Percentiles rank a stretch among this genome's conserved stretches.
These are phyloP conservation scores for Eolophus roseicapilla DNA, from an alignment of 2,113 vertebrate species.

Conservation along the genomic window DNA sequence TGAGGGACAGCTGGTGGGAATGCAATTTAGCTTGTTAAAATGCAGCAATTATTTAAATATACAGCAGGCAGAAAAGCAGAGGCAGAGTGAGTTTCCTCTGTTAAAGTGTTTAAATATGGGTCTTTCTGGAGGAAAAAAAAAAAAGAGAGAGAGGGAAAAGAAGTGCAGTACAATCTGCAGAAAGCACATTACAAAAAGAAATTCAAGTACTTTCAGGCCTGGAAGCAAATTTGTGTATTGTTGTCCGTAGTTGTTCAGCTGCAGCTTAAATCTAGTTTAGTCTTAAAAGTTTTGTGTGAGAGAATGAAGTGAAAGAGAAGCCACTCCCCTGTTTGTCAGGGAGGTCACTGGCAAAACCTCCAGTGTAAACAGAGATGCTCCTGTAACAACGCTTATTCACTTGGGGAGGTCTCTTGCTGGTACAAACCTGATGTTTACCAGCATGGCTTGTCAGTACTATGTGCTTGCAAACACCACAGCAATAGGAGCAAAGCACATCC, in stretches of 20 bases:
- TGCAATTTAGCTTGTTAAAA: constrained; percentile 55
- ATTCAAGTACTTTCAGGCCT: neutral
- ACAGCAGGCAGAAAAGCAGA: constrained; percentile 26
- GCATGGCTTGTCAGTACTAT: neutral
- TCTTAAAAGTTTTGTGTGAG: neutral
- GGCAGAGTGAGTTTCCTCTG: constrained; percentile 25
- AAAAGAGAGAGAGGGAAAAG: neutral
- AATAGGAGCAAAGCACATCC: neutral
- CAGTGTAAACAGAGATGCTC: neutral
- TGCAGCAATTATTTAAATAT: constrained; percentile 65
- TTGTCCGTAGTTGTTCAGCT: neutral
- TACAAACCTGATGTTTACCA: neutral
- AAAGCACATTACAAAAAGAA: neutral
- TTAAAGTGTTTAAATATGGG: constrained; percentile 42
- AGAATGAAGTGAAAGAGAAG: neutral
- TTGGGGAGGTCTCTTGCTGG: neutral
- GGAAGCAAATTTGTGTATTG: neutral
- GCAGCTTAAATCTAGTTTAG: neutral
- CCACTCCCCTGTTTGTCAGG: neutral
- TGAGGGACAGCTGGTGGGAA: constrained; percentile 48
- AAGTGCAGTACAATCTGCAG: neutral
- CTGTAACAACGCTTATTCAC: neutral
- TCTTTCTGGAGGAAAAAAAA: neutral
- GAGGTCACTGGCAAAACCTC: neutral
- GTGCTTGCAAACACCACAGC: neutral